Base-by-base conservation (phyloP, 2,113 vertebrate genomes). In the Syngnathus typhle region DNA sequence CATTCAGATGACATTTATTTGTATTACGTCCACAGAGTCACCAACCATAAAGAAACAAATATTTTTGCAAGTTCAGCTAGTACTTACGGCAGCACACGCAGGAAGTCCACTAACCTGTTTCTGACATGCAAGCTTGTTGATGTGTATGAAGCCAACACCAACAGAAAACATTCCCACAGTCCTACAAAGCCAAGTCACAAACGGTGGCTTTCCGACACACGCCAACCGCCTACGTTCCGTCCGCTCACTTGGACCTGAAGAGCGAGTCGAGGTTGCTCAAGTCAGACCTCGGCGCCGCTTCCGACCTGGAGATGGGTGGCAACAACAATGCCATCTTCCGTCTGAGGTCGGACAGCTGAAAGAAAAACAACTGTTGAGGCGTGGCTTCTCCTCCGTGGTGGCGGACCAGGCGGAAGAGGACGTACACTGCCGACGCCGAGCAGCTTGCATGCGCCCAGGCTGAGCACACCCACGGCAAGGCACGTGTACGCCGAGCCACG, bases 341-440 rank as follows among this genome's bases (percentile, higher is more conserved):
- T 27, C 41, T 44, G 10, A 62, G 23, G 39, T 62, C 60, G 3
- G 41, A 44, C n/a, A 62, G 41, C 60, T 62, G 60, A 62, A 62
- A 44, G 39, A 15, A 43, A 43, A 61, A 41, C n/a, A 43, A 23
- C 43, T 4, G 19, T 15, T 10, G 7, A 21, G 15, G 21, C 11
- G 21, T 54, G 1, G 9, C 9, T 54, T 60, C 41, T n/a, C 59
- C 4, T 41, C 19, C 37, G 19, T 13, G 36, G 3, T 46, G 44
- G 44, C 44, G 12, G 5, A 15, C 6, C 1, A 19, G 7, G 47
- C 47, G 18, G 18, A 21, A 4, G 41, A 4, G 0, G 12, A 44
- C 60, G 3, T 62, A 62, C 60, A 13, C 41, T 27, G 41, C 4
- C 12, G 7, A 62, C 60, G 7, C 41, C 41, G n/a, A 62, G 60